These are phyloP conservation scores for Notarius quadriscutis DNA, from an alignment of 2,113 vertebrate species.

Conservation along the genomic window DNA sequence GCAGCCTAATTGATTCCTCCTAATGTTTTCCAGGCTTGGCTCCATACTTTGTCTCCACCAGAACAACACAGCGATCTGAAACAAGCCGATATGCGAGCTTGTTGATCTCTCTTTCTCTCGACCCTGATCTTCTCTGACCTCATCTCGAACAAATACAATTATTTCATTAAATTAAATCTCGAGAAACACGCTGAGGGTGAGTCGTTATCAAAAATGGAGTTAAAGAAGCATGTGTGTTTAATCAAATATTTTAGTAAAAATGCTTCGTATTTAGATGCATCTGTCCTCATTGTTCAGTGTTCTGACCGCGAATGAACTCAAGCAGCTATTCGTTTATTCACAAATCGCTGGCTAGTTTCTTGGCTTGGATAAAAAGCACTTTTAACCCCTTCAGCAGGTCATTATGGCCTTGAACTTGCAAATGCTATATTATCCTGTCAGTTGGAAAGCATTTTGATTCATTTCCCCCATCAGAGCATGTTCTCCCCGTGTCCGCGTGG, in stretches of 20 bases:
- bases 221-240: neutral
- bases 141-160: conserved; percentile 20
- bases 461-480: neutral
- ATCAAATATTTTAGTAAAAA: neutral
- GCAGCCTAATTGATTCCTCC: conserved; percentile 76
- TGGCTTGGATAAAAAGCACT: neutral
- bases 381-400: neutral
- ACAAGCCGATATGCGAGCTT: conserved; percentile 62
- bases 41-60: conserved; percentile 55
- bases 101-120: conserved; percentile 27
- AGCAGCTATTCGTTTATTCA: neutral
- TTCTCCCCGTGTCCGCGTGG: too few relatives aligned
- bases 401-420: conserved; percentile 5
- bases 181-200: neutral
- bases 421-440: neutral
- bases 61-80: conserved; percentile 62
- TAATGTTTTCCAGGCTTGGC: conserved; percentile 67
- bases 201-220: neutral
- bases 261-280: neutral
- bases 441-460: neutral
- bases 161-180: conserved; percentile 12
- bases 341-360: neutral
- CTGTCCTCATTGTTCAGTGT: neutral
- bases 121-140: conserved; percentile 5
- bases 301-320: too few relatives aligned